These are phyloP conservation scores for Campoletis raptor DNA, from an alignment of 2,888 invertebrate species.

Conservation along the genomic window DNA sequence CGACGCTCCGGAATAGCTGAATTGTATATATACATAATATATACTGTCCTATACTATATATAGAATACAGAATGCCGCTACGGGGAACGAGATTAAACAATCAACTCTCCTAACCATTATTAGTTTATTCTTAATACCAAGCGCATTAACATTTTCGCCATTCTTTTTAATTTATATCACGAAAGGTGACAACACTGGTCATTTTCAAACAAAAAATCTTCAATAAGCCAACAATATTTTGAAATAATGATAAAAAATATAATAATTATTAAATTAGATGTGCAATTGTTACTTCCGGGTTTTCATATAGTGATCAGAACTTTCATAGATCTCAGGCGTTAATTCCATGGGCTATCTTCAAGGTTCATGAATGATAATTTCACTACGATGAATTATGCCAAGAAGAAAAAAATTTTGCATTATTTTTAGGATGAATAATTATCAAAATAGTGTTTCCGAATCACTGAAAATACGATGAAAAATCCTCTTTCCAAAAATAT, in stretches of 20 bases:
- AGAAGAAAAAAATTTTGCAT: no score
- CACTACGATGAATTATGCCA: not conserved
- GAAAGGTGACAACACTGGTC: not conserved
- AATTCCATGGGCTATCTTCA: no score
- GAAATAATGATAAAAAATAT: not conserved
- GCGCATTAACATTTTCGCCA: conserved; percentile 7
- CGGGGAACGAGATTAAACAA: conserved; percentile 45
- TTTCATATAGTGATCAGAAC: no score
- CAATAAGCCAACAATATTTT: not conserved
- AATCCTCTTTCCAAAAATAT: no score
- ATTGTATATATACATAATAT: conserved; percentile 41
- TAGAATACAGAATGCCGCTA: conserved; percentile 8
- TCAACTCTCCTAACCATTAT: conserved; percentile 37
- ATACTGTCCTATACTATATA: conserved; percentile 48
- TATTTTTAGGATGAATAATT: no score
- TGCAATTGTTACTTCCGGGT: no score
- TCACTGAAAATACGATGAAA: no score
- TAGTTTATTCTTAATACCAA: conserved; percentile 36
- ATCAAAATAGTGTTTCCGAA: no score
- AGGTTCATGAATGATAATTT: not conserved
- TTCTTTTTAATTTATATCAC: conserved; percentile 6
- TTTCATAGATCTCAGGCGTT: no score
- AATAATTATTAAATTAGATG: not conserved
- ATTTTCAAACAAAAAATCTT: not conserved
- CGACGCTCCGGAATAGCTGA: conserved; percentile 33